Percentiles rank a stretch among this genome's conserved stretches.
Evolutionary conservation across 2,888 invertebrate species (phyloP).

Genomic region (Ypsolopha sequella): DNA sequence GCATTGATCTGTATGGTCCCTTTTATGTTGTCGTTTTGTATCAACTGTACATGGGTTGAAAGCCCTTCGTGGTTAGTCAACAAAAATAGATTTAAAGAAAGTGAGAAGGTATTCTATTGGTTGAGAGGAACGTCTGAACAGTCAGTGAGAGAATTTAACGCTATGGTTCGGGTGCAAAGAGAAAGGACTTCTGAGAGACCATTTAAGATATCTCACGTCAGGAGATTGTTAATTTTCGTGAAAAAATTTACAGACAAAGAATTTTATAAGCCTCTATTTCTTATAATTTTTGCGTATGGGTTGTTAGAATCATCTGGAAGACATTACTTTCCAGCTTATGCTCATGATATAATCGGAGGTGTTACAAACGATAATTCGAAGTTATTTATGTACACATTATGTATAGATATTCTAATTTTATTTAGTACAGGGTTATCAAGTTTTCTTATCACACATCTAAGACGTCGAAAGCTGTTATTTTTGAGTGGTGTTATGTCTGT

Average conservation of each 20-base stretch:
- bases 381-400: conserved; percentile 21
- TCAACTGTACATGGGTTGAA: conserved; percentile 7
- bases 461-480: conserved; percentile 33
- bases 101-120: conserved; percentile 6
- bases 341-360: conserved; percentile 25
- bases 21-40: conserved; percentile 5
- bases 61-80: conserved; percentile 16
- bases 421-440: conserved; percentile 29
- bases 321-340: conserved; percentile 39
- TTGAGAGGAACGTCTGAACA: conserved; percentile 11
- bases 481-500: conserved; percentile 28
- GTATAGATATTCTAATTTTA: conserved; percentile 33
- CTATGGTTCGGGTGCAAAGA: conserved; percentile 29
- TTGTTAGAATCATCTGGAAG: conserved; percentile 35
- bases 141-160: conserved; percentile 22
- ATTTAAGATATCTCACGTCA: conserved; percentile 10
- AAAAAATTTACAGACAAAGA: conserved; percentile 30
- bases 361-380: not conserved
- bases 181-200: not conserved
- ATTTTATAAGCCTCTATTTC: conserved; percentile 32
- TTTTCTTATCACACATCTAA: conserved; percentile 30
- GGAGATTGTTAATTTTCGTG: conserved; percentile 14
- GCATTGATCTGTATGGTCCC: not conserved
- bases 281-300: conserved; percentile 22
- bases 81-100: conserved; percentile 8